A percentile compares a stretch with the other conserved stretches of the same genome.
phyloP scores from a whole-genome alignment of 1,140 invertebrate genomes.

The Drosophila trapezifrons region DNA sequence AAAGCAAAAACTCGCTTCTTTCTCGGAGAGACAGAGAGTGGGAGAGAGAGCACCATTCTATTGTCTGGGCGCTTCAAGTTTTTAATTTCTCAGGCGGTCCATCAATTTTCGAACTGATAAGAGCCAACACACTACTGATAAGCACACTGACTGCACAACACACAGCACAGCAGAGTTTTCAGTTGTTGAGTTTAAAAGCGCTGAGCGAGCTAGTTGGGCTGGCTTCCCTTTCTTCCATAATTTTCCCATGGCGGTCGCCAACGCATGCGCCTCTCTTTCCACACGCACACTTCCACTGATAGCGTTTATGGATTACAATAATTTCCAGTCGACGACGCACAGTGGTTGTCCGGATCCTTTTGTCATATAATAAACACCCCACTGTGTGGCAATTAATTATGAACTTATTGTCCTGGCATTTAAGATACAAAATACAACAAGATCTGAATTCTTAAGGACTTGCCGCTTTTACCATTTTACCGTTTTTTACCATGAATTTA shows the following conservation, averaged over 20 bases:
- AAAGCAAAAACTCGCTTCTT: not conserved
- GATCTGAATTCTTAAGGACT: not conserved
- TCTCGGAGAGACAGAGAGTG: constrained; percentile 3
- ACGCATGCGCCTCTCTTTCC: constrained; percentile 58
- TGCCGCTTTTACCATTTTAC: not conserved
- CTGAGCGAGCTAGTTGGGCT: constrained; percentile 9
- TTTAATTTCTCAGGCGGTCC: constrained; percentile 13
- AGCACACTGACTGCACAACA: constrained; percentile 2
- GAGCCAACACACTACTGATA: constrained; percentile 23
- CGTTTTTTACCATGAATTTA: too few species aligned
- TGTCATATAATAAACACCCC: constrained; percentile 9
- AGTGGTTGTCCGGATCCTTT: constrained; percentile 40
- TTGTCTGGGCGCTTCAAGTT: constrained; percentile 10
- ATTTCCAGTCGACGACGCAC: constrained; percentile 60
- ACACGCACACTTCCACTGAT: constrained; percentile 46
- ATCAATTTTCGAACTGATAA: constrained; percentile 45
- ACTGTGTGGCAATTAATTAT: constrained; percentile 16
- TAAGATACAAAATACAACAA: not conserved
- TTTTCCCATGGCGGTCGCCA: constrained; percentile 35
- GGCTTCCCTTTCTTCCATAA: constrained; percentile 42
- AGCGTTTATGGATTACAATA: constrained; percentile 69
- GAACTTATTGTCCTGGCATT: constrained; percentile 8
- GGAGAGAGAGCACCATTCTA: not conserved
- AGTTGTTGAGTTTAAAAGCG: constrained; percentile 4
- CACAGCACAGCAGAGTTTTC: constrained; percentile 9